Base-by-base conservation (phyloP, 2,113 vertebrate genomes). In the Pelecanoides urinatrix region DNA sequence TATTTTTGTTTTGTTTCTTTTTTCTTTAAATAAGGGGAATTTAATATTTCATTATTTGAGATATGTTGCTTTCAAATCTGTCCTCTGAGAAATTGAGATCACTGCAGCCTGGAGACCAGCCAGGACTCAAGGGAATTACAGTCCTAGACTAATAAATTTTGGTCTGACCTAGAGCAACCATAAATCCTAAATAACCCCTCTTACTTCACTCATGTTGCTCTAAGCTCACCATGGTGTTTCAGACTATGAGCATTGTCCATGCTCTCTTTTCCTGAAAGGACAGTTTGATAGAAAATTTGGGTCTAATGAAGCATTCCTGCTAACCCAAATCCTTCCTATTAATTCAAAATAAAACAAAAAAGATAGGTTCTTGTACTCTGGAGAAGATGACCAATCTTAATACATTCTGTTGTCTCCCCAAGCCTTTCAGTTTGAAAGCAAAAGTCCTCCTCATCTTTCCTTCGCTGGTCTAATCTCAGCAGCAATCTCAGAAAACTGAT, bases 121-220 rank as follows among this genome's bases (percentile, higher is more conserved):
- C 67, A 72, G 79, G 62, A 34, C 63, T 91, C 80, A 62, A 73
- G 70, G 68, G 85, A 94, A 91, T 94, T 89, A 45, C 34, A 85
- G 58, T 66, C 66, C 59, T 91, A 87, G 73, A 73, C 71, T 93
- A 88, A 94, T 94, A 90, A 89, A 94, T 93, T 95, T 85, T 93
- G 16, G 8, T 68, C 67, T 93, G 83, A 92, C 81, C 62, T 82
- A 78, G 47, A 85, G 65, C 45, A 93, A 59, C 45, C 38, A 53
- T 92, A 79, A 84, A 84, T 88, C 66, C 52, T 78, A 94, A 94
- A 94, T 87, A 79, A 81, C 2, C 7, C 26, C 22, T 78, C 44
- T 92, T 88, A 89, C 66, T 87, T 95, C 68, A 94, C 32, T 94
- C 29, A 38, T 34, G 30, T 82, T 73, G 78, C 73, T 75, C 72